Base-by-base conservation (phyloP, 1,140 invertebrate genomes). In the Bombus fervidus region DNA sequence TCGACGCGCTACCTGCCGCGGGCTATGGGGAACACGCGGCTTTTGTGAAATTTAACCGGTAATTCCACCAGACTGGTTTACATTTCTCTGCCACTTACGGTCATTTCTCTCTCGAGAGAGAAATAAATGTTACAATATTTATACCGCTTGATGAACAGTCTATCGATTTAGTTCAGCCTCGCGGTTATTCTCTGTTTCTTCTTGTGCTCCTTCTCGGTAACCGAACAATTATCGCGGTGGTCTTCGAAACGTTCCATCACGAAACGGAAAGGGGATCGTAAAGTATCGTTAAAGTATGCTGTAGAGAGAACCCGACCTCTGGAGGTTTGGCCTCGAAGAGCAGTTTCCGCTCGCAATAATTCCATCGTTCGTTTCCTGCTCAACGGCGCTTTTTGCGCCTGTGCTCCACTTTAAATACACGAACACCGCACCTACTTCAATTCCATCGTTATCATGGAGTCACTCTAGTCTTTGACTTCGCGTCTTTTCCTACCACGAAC, bases 391-490 rank as follows among this genome's bases (percentile, higher is more conserved):
- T 77, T 74, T 83, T 74, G 34, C 66, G 34, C 34, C 80, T 66
- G 22, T 43, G 43, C 66, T 74, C 73, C 47, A 43, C 53, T 81
- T 81, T 41, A 12, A 31, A 41, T 22, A 22, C 47, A 34, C 53
- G 41, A 31, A 3, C 74, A 18, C 62, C 72, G 39, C 74, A 62
- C 59, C 79, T 86, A 74, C 47, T 78, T 83, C 47, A 31, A 37
- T 13, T 53, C 43, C 43, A 57, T 47, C 80, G 86, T 87, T 88
- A 88, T 88, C 81, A 62, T 37, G 3, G n/a, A 10, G 12, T 64
- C n/a, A 47, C 39, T 86, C 71, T 76, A 75, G 71, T 86, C 77
- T 75, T 64, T 34, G 71, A 57, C 41, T 57, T 79, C 47, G 18
- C 15, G 34, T 53, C 28, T 72, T 62, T 47, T 57, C 69, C 25